These are phyloP conservation scores for Melitaea cinxia DNA, from an alignment of 1,140 invertebrate genomes.

Conservation along the genomic window DNA sequence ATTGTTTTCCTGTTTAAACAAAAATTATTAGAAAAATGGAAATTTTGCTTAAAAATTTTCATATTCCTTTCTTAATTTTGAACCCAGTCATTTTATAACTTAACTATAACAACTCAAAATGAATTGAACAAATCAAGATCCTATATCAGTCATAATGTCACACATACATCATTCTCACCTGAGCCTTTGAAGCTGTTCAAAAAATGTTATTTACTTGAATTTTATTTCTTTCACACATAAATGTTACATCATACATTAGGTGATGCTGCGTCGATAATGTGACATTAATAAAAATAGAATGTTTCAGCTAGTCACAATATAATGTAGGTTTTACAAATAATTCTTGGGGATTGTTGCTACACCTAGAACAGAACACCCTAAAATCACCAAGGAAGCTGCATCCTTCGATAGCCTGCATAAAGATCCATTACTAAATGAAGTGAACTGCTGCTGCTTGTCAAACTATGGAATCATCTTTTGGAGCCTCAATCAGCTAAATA, in stretches of 20 bases:
- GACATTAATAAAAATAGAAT: slow-evolving; percentile 75
- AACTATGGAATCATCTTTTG: slow-evolving; percentile 56
- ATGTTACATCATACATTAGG: slow-evolving; percentile 76
- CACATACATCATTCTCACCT: slow-evolving; percentile 79
- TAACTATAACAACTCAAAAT: slow-evolving; percentile 52
- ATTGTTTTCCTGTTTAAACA: slow-evolving; percentile 87
- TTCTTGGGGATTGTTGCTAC: slow-evolving; percentile 65
- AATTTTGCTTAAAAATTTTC: slow-evolving; percentile 30
- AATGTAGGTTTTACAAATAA: slow-evolving; percentile 58
- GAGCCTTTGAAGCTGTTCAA: slow-evolving; percentile 79
- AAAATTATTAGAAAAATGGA: slow-evolving; percentile 31
- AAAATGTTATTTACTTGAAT: slow-evolving; percentile 78
- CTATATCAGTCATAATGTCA: slow-evolving; percentile 71
- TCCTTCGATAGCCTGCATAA: slow-evolving; percentile 42
- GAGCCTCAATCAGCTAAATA: slow-evolving; percentile 69
- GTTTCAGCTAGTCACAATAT: slow-evolving; percentile 70
- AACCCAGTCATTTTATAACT: slow-evolving; percentile 48
- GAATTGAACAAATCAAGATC: slow-evolving; percentile 50
- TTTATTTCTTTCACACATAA: slow-evolving; percentile 78
- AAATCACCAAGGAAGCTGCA: slow-evolving; percentile 63
- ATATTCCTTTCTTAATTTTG: slow-evolving; percentile 47
- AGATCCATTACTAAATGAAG: slow-evolving; percentile 43
- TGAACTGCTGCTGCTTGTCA: slow-evolving; percentile 46
- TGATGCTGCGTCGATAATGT: slow-evolving; percentile 73
- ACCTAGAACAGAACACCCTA: slow-evolving; percentile 82